Conservation (phyloP, 2,113 vertebrate species). For the Limnothrissa miodon region DNA sequence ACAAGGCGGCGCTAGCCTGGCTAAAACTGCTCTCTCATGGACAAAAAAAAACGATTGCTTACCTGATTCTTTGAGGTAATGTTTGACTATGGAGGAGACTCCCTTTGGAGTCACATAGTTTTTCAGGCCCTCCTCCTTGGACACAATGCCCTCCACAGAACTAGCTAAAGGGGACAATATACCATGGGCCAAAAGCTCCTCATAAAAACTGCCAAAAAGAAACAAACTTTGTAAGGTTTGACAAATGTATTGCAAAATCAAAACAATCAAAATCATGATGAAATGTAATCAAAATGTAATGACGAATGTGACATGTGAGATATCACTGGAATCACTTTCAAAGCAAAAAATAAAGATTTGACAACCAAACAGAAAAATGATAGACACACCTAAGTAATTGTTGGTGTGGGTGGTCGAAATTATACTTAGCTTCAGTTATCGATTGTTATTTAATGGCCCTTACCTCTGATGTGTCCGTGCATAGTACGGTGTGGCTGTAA, state of each 20-base stretch:
- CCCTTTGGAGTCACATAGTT: constrained; percentile 84
- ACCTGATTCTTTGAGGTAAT: constrained; percentile 89
- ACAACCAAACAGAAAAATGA: background rate
- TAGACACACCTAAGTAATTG: too few species aligned
- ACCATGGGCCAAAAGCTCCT: constrained; percentile 75
- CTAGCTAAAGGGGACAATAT: constrained; percentile 71
- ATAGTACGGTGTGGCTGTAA: constrained; percentile 72
- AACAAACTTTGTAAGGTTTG: background rate
- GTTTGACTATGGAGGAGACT: constrained; percentile 79
- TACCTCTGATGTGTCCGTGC: constrained; percentile 75
- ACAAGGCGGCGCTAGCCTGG: too few species aligned
- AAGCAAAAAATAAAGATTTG: background rate
- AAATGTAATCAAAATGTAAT: too few species aligned
- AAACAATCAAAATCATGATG: too few species aligned
- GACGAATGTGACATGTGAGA: too few species aligned
- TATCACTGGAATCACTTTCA: too few species aligned
- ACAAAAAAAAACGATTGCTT: constrained; percentile 23
- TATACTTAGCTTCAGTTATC: too few species aligned
- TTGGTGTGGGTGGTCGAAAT: too few species aligned
- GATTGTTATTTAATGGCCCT: too few species aligned
- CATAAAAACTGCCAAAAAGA: constrained; percentile 75
- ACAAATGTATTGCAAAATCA: too few species aligned
- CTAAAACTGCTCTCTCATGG: too few species aligned
- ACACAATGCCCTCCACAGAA: constrained; percentile 74
- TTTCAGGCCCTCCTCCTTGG: constrained; percentile 60